Conservation (phyloP, 2,113 vertebrate species). For the Cephalopholis sonnerati region DNA sequence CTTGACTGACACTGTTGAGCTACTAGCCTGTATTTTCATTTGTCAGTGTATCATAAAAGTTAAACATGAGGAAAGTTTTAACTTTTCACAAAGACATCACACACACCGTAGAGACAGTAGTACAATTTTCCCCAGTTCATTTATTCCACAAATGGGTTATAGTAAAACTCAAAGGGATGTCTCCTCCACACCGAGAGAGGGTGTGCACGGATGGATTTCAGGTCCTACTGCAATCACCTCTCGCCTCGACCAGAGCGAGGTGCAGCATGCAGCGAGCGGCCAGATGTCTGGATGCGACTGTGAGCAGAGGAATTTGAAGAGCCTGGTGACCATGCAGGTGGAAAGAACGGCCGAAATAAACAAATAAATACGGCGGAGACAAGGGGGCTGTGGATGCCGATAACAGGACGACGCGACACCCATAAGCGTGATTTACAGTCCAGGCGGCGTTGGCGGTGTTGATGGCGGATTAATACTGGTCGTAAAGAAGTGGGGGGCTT, state of each 20-base stretch:
- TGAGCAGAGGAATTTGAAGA: conserved; percentile 37
- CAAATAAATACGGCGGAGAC: conserved; percentile 61
- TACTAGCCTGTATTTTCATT: not conserved
- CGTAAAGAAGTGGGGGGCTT: conserved; percentile 75
- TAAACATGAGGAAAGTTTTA: not conserved
- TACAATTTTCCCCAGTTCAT: not conserved
- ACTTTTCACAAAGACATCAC: not conserved
- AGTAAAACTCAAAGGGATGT: conserved; percentile 28
- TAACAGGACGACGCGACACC: conserved; percentile 67
- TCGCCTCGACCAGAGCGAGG: conserved; percentile 27
- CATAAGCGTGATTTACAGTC: conserved; percentile 80
- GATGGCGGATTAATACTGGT: conserved; percentile 77
- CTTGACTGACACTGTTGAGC: not conserved
- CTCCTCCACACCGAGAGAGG: conserved; percentile 74
- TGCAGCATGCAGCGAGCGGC: conserved; percentile 31
- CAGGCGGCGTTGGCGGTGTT: conserved; percentile 37
- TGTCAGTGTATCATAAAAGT: not conserved
- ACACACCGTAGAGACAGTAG: not conserved
- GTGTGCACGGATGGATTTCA: conserved; percentile 57
- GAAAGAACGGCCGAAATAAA: conserved; percentile 67
- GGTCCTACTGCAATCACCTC: conserved; percentile 51
- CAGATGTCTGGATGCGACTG: conserved; percentile 50
- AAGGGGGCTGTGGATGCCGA: conserved; percentile 78
- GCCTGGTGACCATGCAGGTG: conserved; percentile 65
- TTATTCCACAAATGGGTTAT: conserved; percentile 21